Conservation (phyloP, 1,140 invertebrate species). For the Zaprionus capensis region DNA sequence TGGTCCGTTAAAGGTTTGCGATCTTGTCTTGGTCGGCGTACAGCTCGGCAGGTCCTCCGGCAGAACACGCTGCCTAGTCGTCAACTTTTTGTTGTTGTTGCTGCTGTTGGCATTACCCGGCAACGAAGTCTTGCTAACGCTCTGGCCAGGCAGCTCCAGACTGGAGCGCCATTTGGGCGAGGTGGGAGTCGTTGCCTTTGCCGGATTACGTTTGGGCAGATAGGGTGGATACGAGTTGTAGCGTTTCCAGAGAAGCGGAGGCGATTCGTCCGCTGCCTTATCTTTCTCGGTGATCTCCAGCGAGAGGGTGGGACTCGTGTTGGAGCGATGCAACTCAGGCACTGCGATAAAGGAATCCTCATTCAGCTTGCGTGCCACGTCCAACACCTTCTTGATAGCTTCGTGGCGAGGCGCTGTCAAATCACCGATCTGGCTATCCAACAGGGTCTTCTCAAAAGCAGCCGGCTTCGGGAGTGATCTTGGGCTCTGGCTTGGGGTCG, state of each 20-base stretch:
- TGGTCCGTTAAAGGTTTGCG: background rate
- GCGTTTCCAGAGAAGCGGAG: constrained; percentile 33
- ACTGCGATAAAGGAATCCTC: background rate
- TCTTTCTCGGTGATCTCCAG: background rate
- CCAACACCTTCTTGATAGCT: background rate
- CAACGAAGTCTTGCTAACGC: no score
- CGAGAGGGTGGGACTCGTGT: constrained; percentile 16
- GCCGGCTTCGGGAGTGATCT: background rate
- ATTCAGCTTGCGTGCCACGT: background rate
- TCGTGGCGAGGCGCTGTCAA: background rate
- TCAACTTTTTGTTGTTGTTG: background rate
- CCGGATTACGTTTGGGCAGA: background rate
- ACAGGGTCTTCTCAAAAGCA: background rate
- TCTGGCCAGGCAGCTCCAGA: background rate
- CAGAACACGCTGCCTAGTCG: constrained; percentile 5
- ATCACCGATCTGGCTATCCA: background rate
- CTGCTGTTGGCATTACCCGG: background rate
- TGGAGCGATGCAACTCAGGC: constrained; percentile 11
- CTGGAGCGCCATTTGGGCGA: background rate
- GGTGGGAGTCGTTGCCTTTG: background rate
- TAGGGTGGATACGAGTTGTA: constrained; percentile 18
- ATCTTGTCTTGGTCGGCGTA: background rate
- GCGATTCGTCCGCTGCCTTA: background rate
- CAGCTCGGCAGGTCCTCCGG: background rate
- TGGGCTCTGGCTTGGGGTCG: background rate